A percentile compares a stretch with the other conserved stretches of the same genome.
These are phyloP conservation scores for Apostichopus japonicus DNA, from an alignment of 35 echinoderm and acorn worm species.

Conservation along the genomic window DNA sequence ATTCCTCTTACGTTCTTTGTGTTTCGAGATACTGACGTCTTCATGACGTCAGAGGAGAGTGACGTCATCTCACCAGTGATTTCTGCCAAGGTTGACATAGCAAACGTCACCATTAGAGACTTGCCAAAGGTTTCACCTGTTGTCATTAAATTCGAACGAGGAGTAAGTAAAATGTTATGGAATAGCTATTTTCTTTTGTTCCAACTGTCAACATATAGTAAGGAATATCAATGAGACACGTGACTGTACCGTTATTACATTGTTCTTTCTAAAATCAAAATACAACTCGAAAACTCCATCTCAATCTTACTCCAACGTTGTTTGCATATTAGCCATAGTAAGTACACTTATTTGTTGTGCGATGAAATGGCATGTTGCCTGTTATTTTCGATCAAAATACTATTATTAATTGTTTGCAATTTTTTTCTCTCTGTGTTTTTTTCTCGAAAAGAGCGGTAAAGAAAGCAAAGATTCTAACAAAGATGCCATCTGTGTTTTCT, in stretches of 20 bases:
- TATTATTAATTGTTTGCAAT: neutral
- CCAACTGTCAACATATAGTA: neutral
- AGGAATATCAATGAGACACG: neutral
- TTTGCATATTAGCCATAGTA: too few relatives aligned
- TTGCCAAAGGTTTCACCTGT: neutral
- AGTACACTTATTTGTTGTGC: too few relatives aligned
- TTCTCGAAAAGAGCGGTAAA: neutral
- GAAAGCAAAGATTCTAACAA: too few relatives aligned
- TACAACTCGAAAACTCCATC: neutral
- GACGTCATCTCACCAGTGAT: neutral
- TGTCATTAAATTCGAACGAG: neutral
- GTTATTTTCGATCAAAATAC: neutral
- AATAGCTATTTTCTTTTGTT: neutral
- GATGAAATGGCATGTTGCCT: too few relatives aligned
- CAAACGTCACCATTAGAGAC: conserved; percentile 13
- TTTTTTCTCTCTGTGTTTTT: neutral
- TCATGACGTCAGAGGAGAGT: neutral
- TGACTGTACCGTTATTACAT: neutral
- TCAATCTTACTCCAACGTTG: too few relatives aligned
- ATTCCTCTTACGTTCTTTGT: conserved; percentile 21
- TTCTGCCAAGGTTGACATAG: conserved; percentile 15
- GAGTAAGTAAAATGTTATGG: neutral
- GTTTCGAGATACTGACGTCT: conserved; percentile 13
- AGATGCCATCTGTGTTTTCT: neutral
- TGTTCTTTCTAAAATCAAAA: neutral